A percentile compares a stretch with the other conserved stretches of the same genome.
Evolutionary conservation across 2,888 invertebrate species (phyloP).

Genomic region (Parnassius apollo): DNA sequence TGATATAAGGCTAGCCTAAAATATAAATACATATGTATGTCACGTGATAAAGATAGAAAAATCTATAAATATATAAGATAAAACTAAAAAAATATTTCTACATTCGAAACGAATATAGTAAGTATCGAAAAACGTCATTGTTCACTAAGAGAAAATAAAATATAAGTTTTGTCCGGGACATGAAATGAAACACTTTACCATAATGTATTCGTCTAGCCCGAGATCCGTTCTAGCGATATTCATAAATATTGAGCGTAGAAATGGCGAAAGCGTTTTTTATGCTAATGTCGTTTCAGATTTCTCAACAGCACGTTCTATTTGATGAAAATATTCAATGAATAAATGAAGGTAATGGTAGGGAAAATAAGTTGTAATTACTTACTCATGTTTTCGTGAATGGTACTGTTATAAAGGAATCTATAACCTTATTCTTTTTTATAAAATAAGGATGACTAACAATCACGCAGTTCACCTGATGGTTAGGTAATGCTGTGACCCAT

Average conservation of each 20-base stretch:
- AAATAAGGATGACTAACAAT: too few relatives aligned
- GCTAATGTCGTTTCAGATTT: slow-evolving; percentile 9
- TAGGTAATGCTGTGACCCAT: too few relatives aligned
- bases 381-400: too few relatives aligned
- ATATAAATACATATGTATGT: too few relatives aligned
- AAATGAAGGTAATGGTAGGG: neutral
- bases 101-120: slow-evolving; percentile 5
- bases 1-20: too few relatives aligned
- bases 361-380: too few relatives aligned
- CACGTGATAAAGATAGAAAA: neutral
- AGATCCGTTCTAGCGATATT: slow-evolving; percentile 8
- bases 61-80: neutral
- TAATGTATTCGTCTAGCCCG: slow-evolving; percentile 24
- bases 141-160: slow-evolving; percentile 16
- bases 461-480: too few relatives aligned
- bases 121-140: slow-evolving; percentile 11
- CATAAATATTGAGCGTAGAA: slow-evolving; percentile 16
- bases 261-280: slow-evolving; percentile 10
- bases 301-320: slow-evolving; percentile 6
- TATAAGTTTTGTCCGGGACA: slow-evolving; percentile 14
- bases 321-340: slow-evolving; percentile 1
- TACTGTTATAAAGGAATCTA: too few relatives aligned
- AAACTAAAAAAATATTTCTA: neutral
- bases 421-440: too few relatives aligned
- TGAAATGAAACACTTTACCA: slow-evolving; percentile 18